Base-by-base conservation (phyloP, 2,797 vertebrate genomes). In the Bufotes viridis region DNA sequence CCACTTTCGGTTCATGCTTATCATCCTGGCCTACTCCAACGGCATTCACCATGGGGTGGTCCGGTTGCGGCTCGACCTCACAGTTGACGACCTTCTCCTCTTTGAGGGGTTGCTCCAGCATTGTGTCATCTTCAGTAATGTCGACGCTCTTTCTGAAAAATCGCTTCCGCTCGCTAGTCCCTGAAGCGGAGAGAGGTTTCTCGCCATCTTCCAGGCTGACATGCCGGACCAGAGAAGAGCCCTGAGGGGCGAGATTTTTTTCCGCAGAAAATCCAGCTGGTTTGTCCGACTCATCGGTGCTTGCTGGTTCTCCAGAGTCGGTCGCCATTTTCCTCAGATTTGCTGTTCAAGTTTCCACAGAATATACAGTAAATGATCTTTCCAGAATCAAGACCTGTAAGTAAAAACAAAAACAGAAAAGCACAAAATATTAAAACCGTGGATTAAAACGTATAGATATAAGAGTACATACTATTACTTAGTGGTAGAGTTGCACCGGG, bases 231-330 rank as follows among this genome's bases (percentile, higher is more conserved):
- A 93, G 90, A 80, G 90, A 26, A 51, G 83, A 82, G 84, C 84
- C 90, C 85, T 84, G 26, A 53, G 90, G 91, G 24, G 84, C 78
- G 89, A 87, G n/a, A 78, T 81, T 91, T 63, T 87, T 90, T 89
- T 91, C 92, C 63, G 94, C 93, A 91, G 94, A 95, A 92, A 95
- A 94, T 92, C 95, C 96, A 96, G 97, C 96, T 94, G 97, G 95
- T 96, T 97, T 97, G 92, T 97, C 97, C 2, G 96, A 95, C 86
- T 97, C 96, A 91, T 97, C 97, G 0, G 97, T 97, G 93, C 95
- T 95, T 61, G 97, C 94, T 90, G 96, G 96, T 91, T 98, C 97
- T 92, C 97, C 97, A 20, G 97, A 96, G 93, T 98, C 97, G 22
- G 97, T 98, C 91, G 97, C 97, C 97, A 98, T 98, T 90, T 92